Percentiles rank a stretch among this genome's conserved stretches.
phyloP scores from a whole-genome alignment of 2,797 vertebrate species.

The Fundulus diaphanus region DNA sequence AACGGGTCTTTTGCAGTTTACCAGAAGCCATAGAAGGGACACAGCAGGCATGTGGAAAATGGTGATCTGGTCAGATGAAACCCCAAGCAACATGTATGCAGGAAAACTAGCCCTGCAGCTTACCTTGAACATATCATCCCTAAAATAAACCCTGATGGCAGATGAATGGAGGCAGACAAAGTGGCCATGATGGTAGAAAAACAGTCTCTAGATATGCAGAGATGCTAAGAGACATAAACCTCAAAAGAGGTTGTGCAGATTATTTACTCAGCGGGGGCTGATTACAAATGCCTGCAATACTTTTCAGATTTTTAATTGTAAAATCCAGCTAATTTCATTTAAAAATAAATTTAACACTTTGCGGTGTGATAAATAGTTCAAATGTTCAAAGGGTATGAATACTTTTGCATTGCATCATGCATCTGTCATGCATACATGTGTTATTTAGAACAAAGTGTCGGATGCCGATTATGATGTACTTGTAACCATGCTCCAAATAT shows the following conservation, averaged over 20 bases:
- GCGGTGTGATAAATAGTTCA: not conserved
- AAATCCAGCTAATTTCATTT: not conserved
- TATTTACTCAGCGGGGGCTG: not conserved
- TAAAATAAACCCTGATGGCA: not conserved
- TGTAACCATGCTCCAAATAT: slow-evolving; percentile 61
- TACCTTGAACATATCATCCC: too few species aligned
- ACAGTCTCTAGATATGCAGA: not conserved
- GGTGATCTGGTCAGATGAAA: too few species aligned
- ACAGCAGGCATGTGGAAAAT: too few species aligned
- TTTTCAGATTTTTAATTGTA: not conserved
- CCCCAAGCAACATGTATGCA: not conserved
- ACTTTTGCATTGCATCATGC: not conserved
- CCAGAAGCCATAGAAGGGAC: too few species aligned
- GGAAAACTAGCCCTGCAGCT: not conserved
- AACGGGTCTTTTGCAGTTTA: not conserved
- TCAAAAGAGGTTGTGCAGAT: not conserved
- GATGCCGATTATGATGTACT: slow-evolving; percentile 39
- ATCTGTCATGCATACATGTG: slow-evolving; percentile 19
- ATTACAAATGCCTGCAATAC: not conserved
- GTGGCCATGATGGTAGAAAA: not conserved
- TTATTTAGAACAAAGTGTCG: slow-evolving; percentile 23
- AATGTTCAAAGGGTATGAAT: not conserved
- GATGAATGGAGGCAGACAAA: not conserved
- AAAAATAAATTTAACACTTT: too few species aligned
- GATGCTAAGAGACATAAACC: not conserved